Base-by-base conservation (phyloP, 2,113 vertebrate genomes). In the Erinaceus europaeus region DNA sequence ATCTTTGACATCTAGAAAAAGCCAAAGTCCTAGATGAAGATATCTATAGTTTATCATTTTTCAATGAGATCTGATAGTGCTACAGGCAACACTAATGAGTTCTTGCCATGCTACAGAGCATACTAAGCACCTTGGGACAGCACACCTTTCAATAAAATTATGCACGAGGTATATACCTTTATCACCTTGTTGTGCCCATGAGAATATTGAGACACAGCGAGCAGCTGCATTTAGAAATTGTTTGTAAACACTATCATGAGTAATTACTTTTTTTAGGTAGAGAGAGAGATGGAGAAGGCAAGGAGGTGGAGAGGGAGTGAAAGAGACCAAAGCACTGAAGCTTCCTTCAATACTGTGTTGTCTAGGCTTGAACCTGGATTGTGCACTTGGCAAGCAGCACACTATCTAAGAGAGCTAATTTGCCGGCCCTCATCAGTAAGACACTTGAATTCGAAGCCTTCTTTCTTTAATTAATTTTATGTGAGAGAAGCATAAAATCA, bases 371-470 rank as follows among this genome's bases (percentile, higher is more conserved):
- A n/a, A n/a, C n/a, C n/a, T n/a, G n/a, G n/a, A n/a, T n/a, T n/a
- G n/a, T n/a, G n/a, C n/a, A n/a, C n/a, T n/a, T n/a, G n/a, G n/a
- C n/a, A n/a, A n/a, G n/a, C n/a, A n/a, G n/a, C n/a, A n/a, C n/a
- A n/a, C n/a, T n/a, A n/a, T n/a, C n/a, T n/a, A n/a, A n/a, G n/a
- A n/a, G n/a, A n/a, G n/a, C n/a, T n/a, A n/a, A n/a, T n/a, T n/a
- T n/a, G n/a, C n/a, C n/a, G n/a, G n/a, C n/a, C n/a, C n/a, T n/a
- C n/a, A n/a, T n/a, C n/a, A n/a, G n/a, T n/a, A n/a, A n/a, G n/a
- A n/a, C n/a, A n/a, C n/a, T 86, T 64, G 52, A 86, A 77, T 23
- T 27, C 32, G 42, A 67, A 88, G n/a, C 3, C 29, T 67, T 92
- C n/a, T 74, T 74, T 76, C 79, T 86, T n/a, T n/a, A n/a, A n/a